Base-by-base conservation (phyloP, 2,888 invertebrate species). In the Conistra vaccinii region DNA sequence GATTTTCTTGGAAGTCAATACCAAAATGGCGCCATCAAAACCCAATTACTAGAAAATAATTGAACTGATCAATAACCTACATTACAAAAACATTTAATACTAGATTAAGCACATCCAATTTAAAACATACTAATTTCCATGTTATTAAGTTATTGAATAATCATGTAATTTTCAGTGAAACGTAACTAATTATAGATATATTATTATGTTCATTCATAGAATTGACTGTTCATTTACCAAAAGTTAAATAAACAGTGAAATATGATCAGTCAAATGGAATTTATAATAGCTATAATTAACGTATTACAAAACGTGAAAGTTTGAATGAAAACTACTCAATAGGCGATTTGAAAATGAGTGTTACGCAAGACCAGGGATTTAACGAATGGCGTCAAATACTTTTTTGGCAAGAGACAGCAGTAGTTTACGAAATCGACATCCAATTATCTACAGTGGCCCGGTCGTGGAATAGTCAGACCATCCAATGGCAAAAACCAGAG, bases 351-450 rank as follows among this genome's bases (percentile, higher is more conserved):
- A 10, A 57, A 62, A 51, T 9, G 7, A 45, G 9, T 32, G 20
- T 63, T 65, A 80, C 26, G 48, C 60, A 75, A 69, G 48, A 58
- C 0, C 10, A 26, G 26, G 5, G 45, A 53, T 39, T 20, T 58
- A 39, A 58, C 45, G 53, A 79, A 75, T 65, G 53, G 63, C 35
- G 53, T 68, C 68, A 65, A 79, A 79, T 62, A 78, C 42, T 79
- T 77, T 83, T 70, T 67, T 82, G 53, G 63, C 82, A 76, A 63
- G 67, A 61, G 65, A 55, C 67, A 60, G 63, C 53, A 55, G 45
- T 55, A 82, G 68, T 82, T 82, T 60, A 65, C 58, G 55, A 55
- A 69, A 76, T 79, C 68, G 63, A 55, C 68, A 76, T 82, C 83
- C 79, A 79, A 82, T 79, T 79, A 76, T 53, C 32, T 26, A 55